Base-by-base conservation (phyloP, 2,797 vertebrate species). In the Lepidocolaptes lacrymiger region DNA sequence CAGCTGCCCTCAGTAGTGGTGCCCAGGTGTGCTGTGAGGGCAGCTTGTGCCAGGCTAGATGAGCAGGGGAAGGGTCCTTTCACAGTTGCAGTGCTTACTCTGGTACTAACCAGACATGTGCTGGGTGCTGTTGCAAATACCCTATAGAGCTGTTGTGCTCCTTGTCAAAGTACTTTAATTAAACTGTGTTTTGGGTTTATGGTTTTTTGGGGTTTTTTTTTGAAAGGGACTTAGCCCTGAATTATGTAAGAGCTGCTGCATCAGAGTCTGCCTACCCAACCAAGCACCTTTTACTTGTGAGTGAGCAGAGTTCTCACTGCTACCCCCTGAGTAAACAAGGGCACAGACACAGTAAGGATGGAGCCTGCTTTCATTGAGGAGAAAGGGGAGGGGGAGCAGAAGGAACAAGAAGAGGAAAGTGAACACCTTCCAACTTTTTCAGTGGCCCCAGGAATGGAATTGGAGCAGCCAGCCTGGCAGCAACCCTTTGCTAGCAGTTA, bases 1-100 rank as follows among this genome's bases (percentile, higher is more conserved):
- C 14, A 39, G 19, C 9, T 37, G n/a, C 7, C 5, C 23, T 34
- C 8, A 1, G 14, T 1, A 14, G 21, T 1, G 2, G 1, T 48
- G 14, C 43, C 48, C 23, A 46, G 41, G 23, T 3, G 3, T 14
- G 27, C 9, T 14, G 17, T 27, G 6, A 22, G 43, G 41, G 18
- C 9, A 37, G 20, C 13, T 5, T 36, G 14, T 26, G 21, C 23
- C 24, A 8, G 3, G 43, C 39, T 22, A 0, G 26, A 18, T 20
- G 7, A 26, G 34, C 27, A 24, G 6, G 7, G 18, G 58, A 44
- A 75, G 46, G 23, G n/a, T 69, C 39, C 19, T 37, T 30, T 32
- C 32, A 36, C 11, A 4, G 23, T 48, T 85, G 8, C 10, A 44
- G 6, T 58, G 41, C 4, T 0, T n/a, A 10, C 1, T 73, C 22